A percentile compares a stretch with the other conserved stretches of the same genome.
Conservation (phyloP, 2,113 vertebrate genomes). For the Crocuta crocuta region DNA sequence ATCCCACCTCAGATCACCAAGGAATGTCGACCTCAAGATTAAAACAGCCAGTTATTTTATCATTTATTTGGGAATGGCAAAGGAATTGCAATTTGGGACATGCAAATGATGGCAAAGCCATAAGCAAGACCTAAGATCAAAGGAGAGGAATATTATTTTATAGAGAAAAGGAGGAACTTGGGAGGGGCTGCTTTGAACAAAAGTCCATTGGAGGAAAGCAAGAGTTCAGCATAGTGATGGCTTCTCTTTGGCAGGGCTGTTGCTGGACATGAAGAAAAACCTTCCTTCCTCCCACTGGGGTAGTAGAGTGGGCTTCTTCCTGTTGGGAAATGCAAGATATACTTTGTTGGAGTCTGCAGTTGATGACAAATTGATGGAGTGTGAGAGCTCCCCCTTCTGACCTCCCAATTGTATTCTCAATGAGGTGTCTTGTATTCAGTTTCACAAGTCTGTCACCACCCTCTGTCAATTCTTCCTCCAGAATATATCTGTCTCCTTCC, state of each 20-base stretch:
- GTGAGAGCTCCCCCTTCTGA: neutral
- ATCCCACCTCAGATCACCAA: neutral
- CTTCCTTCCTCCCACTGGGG: neutral
- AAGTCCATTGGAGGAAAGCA: neutral
- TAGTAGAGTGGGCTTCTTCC: neutral
- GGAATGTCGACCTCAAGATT: neutral
- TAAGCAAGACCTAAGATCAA: neutral
- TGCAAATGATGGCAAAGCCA: neutral
- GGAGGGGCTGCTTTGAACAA: neutral
- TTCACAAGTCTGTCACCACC: neutral
- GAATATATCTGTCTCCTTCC: neutral
- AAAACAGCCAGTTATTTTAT: neutral
- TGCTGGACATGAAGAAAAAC: neutral
- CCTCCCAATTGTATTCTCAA: neutral
- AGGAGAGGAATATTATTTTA: neutral
- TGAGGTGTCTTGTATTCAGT: neutral
- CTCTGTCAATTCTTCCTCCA: neutral
- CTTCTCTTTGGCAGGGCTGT: neutral
- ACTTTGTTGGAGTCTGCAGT: neutral
- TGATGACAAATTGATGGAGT: neutral
- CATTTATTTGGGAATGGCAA: neutral
- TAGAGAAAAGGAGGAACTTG: neutral
- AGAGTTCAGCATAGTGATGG: neutral
- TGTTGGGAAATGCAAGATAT: neutral
- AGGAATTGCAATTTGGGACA: neutral